Percentiles rank a stretch among this genome's conserved stretches.
phyloP scores from a whole-genome alignment of 2,888 invertebrate genomes.

The Urechis unicinctus region DNA sequence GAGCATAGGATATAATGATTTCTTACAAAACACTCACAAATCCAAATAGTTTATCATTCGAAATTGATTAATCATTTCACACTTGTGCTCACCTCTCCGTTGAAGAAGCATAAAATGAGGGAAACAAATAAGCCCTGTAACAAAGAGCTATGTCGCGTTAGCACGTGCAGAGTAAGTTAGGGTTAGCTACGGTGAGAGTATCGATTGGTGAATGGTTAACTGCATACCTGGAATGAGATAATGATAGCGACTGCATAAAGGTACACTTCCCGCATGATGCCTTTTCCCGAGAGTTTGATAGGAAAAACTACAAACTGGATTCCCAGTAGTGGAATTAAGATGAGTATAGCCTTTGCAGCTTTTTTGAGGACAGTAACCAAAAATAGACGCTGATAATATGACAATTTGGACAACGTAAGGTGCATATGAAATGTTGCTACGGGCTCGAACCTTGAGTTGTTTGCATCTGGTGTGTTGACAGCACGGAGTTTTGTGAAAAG shows the following conservation, averaged over 20 bases:
- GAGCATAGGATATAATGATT: background rate
- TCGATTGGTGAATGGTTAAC: background rate
- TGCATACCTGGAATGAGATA: constrained; percentile 72
- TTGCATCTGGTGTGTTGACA: constrained; percentile 35
- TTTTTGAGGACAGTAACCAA: constrained; percentile 58
- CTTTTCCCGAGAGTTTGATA: constrained; percentile 61
- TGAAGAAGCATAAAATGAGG: constrained; percentile 72
- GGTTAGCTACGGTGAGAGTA: no score
- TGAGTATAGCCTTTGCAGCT: constrained; percentile 72
- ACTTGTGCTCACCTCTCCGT: constrained; percentile 73
- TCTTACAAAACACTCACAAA: background rate
- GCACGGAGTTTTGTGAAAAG: constrained; percentile 61
- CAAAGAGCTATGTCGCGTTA: background rate
- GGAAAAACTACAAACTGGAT: constrained; percentile 84
- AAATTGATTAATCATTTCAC: background rate
- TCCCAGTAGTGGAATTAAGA: constrained; percentile 84
- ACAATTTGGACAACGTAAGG: no score
- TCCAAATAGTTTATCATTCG: background rate
- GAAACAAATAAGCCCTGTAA: constrained; percentile 84
- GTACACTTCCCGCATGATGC: constrained; percentile 62
- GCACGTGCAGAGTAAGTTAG: no score
- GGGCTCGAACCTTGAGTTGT: constrained; percentile 28
- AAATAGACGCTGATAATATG: background rate
- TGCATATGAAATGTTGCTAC: background rate
- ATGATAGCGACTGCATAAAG: constrained; percentile 79